Evolutionary conservation across 1,140 invertebrate genomes (phyloP), one percentile per base, ranked within the genome.

Genomic region (Pteromalus puparum): DNA sequence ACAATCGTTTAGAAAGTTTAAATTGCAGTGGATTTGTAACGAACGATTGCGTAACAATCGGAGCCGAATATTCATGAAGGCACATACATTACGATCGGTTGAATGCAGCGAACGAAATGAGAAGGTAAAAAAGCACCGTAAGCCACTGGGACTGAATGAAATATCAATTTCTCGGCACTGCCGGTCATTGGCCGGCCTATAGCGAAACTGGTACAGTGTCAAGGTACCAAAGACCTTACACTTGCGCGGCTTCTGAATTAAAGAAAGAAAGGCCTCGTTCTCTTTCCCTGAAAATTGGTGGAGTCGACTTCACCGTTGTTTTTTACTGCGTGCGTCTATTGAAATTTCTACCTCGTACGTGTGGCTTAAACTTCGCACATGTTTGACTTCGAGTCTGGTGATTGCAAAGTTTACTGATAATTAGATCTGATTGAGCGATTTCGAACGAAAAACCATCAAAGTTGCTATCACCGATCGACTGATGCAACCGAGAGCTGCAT

Each of bases 131-230:
- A 68, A 76, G 24, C 53, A 82, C 81, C 81, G 73, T 82, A 82
- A 82, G 53, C 26, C 38, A 21, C 30, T 68, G 53, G 21, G 61
- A 70, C 74, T 76, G 82, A 86, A 75, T 74, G 72, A 86, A 82
- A 82, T 86, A 82, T 82, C 68, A 82, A 86, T 82, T 86, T 82
- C 81, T 75, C 61, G 38, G 6, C 26, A 30, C 34, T 30, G 26
- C 18, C 85, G 80, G 81, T 86, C 81, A 79, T 81, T 86, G 80
- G 73, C 81, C 78, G 38, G 13, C 68, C 74, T 53, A 70, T 87
- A 86, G 86, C 82, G 87, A 91, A 91, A 91, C 88, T 90, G 89
- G 89, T 89, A 90, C 90, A 91, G 89, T 91, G 90, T 91, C 90
- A 90, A 91, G 90, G 88, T 89, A 87, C 81, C 82, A 68, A 79